Evolutionary conservation across 2,113 vertebrate genomes (phyloP), one percentile per base, ranked within the genome.

Genomic region (Cisticola juncidis): DNA sequence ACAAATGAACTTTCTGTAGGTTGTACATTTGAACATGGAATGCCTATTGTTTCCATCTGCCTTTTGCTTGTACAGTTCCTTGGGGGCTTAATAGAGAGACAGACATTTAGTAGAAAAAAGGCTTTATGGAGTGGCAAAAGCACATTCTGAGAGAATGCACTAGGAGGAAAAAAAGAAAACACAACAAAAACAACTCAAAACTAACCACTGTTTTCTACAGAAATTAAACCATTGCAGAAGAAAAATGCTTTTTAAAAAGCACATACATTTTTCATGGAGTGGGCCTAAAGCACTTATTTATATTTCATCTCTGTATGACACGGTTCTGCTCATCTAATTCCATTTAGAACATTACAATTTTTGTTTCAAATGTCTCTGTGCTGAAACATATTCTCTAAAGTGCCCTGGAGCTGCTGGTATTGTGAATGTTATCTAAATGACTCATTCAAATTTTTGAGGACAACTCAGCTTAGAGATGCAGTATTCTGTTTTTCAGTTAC

Each of bases 291-390:
- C 95, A 95, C 79, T 97, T 97, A 95, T 96, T 97, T 96, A 96
- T 97, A 96, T 97, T 97, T 97, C 92, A 97, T 97, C 93, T 95
- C 78, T 92, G 54, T 92, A 94, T 90, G 91, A 97, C 94, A 95
- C 0, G 7, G 76, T 85, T 97, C 92, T 87, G 77, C 88, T 94
- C 69, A 92, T 97, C 95, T 96, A 89, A 96, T 97, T 96, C 95
- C 86, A 96, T 96, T 97, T 95, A 91, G 83, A 97, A 97, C 91
- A 93, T 81, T 83, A 86, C 78, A 89, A 81, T 92, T 96, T 97
- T 96, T 91, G 90, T 96, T 94, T 97, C 95, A 85, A 92, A 80
- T 81, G 87, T 81, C 73, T 90, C 50, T 54, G 64, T 86, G 87
- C 82, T 95, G 90, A 92, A 92, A 92, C 13, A 8, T 83, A 94